Evolutionary conservation across 2,888 invertebrate species (phyloP).

Genomic region (Chrysolina americana): DNA sequence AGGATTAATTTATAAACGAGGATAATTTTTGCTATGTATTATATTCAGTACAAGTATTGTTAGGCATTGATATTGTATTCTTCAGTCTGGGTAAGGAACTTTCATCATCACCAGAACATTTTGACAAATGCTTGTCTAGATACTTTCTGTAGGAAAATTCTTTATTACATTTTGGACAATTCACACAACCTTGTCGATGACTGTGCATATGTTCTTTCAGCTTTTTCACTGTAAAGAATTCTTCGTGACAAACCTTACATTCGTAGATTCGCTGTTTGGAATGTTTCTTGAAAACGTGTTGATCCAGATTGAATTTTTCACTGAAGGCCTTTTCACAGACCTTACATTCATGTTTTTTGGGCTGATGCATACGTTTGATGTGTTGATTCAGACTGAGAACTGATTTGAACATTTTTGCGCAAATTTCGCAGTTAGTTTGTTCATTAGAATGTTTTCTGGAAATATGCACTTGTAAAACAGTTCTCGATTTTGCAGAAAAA

Average conservation of each 20-base stretch:
- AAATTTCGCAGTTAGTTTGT: constrained; percentile 53
- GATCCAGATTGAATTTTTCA: constrained; percentile 53
- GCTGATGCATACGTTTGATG: constrained; percentile 54
- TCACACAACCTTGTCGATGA: constrained; percentile 53
- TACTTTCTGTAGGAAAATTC: constrained; percentile 56
- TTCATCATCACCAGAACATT: constrained; percentile 41
- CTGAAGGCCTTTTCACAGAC: constrained; percentile 53
- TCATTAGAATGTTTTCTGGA: constrained; percentile 52
- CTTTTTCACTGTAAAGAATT: constrained; percentile 51
- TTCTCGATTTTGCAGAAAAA: constrained; percentile 53
- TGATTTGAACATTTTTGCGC: constrained; percentile 56
- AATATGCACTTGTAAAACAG: constrained; percentile 51
- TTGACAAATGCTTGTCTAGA: constrained; percentile 52
- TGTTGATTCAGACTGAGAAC: constrained; percentile 55
- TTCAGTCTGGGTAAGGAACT: neutral
- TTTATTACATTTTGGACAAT: constrained; percentile 55
- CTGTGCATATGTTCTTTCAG: constrained; percentile 55
- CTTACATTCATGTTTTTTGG: constrained; percentile 51
- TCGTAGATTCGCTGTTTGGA: constrained; percentile 50
- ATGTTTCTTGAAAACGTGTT: constrained; percentile 52
- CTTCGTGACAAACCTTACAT: constrained; percentile 53
- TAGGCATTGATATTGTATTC: constrained; percentile 7
- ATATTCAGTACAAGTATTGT: constrained; percentile 8
- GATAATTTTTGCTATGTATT: neutral
- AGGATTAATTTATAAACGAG: neutral